phyloP scores from a whole-genome alignment of 92 coral and sea anemone genomes.

The Micromussa lordhowensis region DNA sequence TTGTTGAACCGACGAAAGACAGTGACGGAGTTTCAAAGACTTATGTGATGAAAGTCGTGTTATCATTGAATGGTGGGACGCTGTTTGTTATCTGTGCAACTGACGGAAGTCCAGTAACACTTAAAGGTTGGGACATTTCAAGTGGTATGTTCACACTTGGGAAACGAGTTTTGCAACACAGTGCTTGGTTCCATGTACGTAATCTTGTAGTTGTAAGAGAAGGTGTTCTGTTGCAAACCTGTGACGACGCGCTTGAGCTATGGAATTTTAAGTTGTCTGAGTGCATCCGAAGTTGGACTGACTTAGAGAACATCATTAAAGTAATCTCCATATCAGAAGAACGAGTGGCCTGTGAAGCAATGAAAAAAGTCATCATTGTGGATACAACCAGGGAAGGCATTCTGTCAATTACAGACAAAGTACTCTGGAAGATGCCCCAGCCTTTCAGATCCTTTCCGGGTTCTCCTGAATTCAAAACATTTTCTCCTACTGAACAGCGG shows the following conservation, averaged over 20 bases:
- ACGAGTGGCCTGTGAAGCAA: constrained; percentile 5
- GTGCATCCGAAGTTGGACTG: not conserved
- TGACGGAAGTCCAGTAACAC: not conserved
- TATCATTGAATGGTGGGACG: not conserved
- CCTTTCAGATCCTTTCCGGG: not conserved
- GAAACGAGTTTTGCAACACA: not conserved
- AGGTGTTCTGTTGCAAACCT: constrained; percentile 5
- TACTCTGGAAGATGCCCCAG: not conserved
- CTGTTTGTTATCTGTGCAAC: not conserved
- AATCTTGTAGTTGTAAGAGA: constrained; percentile 5
- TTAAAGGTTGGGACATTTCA: constrained; percentile 2
- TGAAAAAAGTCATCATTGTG: not conserved
- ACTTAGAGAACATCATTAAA: not conserved
- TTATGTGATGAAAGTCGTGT: not conserved
- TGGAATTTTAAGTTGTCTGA: constrained; percentile 45
- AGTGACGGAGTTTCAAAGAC: not conserved
- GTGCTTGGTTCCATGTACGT: too few species aligned
- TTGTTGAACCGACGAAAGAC: not conserved
- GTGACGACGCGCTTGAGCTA: not conserved
- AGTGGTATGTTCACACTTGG: not conserved
- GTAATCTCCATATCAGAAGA: constrained; percentile 19
- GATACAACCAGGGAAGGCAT: constrained; percentile 4
- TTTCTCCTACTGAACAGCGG: constrained; percentile 11
- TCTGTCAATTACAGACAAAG: not conserved
- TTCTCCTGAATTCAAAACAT: not conserved